Percentiles rank a stretch among this genome's conserved stretches.
Conservation (phyloP, 2,888 invertebrate species). For the Polydrusus tereticollis region DNA sequence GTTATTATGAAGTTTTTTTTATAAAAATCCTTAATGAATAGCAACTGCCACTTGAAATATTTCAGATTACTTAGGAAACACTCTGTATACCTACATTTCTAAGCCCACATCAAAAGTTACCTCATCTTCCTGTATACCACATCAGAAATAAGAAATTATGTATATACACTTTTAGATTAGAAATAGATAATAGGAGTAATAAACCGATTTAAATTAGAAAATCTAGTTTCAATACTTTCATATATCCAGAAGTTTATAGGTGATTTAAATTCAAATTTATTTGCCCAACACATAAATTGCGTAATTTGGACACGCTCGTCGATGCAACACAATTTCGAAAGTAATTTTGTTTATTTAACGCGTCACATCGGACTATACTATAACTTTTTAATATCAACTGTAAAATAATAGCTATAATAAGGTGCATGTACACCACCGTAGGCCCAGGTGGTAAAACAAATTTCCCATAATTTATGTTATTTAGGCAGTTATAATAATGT, state of each 20-base stretch:
- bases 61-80: too few species aligned
- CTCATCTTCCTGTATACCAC: too few species aligned
- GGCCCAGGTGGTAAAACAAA: constrained; percentile 17
- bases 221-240: too few species aligned
- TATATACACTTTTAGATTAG: too few species aligned
- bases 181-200: too few species aligned
- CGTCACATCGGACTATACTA: neutral
- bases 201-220: too few species aligned
- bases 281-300: neutral
- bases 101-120: too few species aligned
- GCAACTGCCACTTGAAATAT: too few species aligned
- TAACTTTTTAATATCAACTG: constrained; percentile 14
- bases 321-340: neutral
- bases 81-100: too few species aligned
- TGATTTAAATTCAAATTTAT: neutral
- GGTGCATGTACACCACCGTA: neutral
- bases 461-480: constrained; percentile 21
- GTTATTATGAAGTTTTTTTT: too few species aligned
- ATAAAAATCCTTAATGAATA: too few species aligned
- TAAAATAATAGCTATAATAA: constrained; percentile 6
- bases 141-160: too few species aligned
- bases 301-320: neutral
- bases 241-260: neutral
- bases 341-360: constrained; percentile 9
- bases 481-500: constrained; percentile 18